Evolutionary conservation across 2,113 vertebrate species (phyloP).

Genomic region (Trematomus loennbergii): DNA sequence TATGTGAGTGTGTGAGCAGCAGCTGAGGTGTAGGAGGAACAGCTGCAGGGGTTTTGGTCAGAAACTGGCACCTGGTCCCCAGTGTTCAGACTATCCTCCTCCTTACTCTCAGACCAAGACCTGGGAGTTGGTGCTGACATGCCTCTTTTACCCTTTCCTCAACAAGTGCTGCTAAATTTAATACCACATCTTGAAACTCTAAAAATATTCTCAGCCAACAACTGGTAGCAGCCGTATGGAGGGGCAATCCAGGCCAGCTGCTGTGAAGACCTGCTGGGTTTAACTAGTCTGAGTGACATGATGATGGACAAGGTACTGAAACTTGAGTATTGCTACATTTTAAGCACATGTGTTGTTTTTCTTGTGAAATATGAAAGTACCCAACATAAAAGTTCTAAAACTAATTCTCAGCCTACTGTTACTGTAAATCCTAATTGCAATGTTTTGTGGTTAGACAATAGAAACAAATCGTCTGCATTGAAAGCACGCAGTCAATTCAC

Average conservation of each 20-base stretch:
- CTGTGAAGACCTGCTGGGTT: slow-evolving; percentile 25
- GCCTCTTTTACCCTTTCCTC: slow-evolving; percentile 55
- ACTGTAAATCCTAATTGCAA: not conserved
- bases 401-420: not conserved
- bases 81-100: slow-evolving; percentile 44
- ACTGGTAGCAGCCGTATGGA: slow-evolving; percentile 62
- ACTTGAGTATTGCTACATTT: not conserved
- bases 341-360: not conserved
- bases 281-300: slow-evolving; percentile 43
- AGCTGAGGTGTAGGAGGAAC: slow-evolving; percentile 73
- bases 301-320: slow-evolving; percentile 17
- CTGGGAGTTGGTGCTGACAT: slow-evolving; percentile 51
- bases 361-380: not conserved
- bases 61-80: slow-evolving; percentile 52
- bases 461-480: slow-evolving; percentile 43
- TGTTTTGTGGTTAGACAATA: slow-evolving; percentile 19
- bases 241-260: slow-evolving; percentile 68
- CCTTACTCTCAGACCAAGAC: slow-evolving; percentile 30
- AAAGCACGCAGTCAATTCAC: slow-evolving; percentile 63
- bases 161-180: slow-evolving; percentile 79
- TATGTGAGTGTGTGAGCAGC: slow-evolving; percentile 42
- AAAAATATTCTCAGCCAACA: slow-evolving; percentile 81
- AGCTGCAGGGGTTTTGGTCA: slow-evolving; percentile 71
- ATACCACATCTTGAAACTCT: slow-evolving; percentile 73
- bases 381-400: not conserved